A percentile compares a stretch with the other conserved stretches of the same genome.
Conservation (phyloP, 2,113 vertebrate species). For the Platycercus adscitus region DNA sequence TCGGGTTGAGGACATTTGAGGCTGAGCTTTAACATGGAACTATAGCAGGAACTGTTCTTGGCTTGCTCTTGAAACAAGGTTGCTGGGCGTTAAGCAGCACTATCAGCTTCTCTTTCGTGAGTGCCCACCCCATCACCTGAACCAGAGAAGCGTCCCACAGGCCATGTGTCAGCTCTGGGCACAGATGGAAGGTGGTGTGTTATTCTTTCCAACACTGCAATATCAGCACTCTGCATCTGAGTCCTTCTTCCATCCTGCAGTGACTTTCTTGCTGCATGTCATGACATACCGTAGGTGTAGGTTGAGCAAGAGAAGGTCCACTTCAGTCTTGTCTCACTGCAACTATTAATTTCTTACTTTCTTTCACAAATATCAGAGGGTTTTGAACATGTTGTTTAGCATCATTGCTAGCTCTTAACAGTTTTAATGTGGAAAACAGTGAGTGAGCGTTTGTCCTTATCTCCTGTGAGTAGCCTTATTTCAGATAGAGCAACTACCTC, state of each 20-base stretch:
- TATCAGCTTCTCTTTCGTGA: conserved; percentile 1
- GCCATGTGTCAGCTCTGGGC: background rate
- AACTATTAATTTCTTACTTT: background rate
- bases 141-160: background rate
- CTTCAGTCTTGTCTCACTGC: background rate
- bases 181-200: background rate
- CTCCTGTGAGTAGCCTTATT: background rate
- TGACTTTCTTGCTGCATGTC: background rate
- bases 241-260: background rate
- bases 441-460: background rate
- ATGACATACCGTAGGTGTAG: background rate
- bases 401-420: background rate
- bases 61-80: background rate
- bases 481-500: background rate
- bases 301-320: background rate
- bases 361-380: background rate
- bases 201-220: background rate
- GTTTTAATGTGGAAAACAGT: background rate
- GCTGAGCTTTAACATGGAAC: background rate
- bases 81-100: background rate
- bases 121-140: background rate
- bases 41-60: background rate
- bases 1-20: background rate
- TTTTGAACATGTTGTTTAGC: background rate
- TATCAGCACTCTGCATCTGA: background rate